These are phyloP conservation scores for Ormyrus thymus DNA, from an alignment of 2,888 invertebrate species.

Conservation along the genomic window DNA sequence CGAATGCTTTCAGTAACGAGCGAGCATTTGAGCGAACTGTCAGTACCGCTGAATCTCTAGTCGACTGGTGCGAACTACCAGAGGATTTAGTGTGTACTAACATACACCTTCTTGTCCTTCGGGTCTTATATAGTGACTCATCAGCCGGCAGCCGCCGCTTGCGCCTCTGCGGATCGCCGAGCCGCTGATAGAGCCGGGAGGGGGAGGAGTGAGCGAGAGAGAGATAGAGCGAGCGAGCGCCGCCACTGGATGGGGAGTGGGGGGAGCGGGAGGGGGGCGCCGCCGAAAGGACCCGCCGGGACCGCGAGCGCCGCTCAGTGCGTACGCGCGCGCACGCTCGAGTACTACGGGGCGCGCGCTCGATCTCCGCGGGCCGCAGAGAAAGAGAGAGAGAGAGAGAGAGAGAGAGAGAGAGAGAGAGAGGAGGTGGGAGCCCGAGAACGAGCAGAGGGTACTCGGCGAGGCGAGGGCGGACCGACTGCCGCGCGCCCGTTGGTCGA, in stretches of 20 bases:
- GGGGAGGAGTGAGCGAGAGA: not conserved
- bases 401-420: slow-evolving; percentile 46
- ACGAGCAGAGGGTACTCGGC: slow-evolving; percentile 59
- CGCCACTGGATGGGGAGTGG: slow-evolving; percentile 3
- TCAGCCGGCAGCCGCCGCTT: slow-evolving; percentile 66
- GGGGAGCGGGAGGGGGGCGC: not conserved
- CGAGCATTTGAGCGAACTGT: too few species aligned
- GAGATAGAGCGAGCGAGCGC: too few species aligned
- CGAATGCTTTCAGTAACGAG: not conserved
- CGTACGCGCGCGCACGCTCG: slow-evolving; percentile 50
- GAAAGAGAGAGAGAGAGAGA: slow-evolving; percentile 46
- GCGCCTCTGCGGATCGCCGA: slow-evolving; percentile 47
- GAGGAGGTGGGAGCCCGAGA: slow-evolving; percentile 1
- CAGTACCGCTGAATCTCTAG: not conserved
- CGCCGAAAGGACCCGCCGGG: slow-evolving; percentile 37
- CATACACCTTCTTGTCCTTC: slow-evolving; percentile 75
- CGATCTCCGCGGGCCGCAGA: not conserved
- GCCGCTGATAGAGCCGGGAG: slow-evolving; percentile 5
- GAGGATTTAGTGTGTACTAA: slow-evolving; percentile 73
- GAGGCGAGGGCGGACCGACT: slow-evolving; percentile 67
- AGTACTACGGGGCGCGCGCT: slow-evolving; percentile 28
- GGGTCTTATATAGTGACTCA: slow-evolving; percentile 75
- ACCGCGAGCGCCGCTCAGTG: slow-evolving; percentile 36
- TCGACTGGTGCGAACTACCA: slow-evolving; percentile 69
- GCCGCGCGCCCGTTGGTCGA: slow-evolving; percentile 64